Percentiles rank a stretch among this genome's conserved stretches.
phyloP scores from a whole-genome alignment of 2,888 invertebrate species.

The Vannuccia rotundouncinata region DNA sequence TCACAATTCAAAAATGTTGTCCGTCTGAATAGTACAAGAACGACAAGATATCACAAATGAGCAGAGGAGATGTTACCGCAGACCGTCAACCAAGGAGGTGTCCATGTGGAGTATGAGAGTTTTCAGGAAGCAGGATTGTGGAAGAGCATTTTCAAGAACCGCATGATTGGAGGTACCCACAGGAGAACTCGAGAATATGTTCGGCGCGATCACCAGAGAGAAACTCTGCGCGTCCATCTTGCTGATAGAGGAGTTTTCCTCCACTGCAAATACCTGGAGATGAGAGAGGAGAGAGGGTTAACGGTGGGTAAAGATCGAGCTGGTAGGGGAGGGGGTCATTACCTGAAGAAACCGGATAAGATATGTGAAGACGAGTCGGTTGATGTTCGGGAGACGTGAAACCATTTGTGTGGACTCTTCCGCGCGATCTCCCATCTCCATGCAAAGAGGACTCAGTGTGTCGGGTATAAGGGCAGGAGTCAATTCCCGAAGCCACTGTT shows the following conservation, averaged over 20 bases:
- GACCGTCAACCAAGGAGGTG: not conserved
- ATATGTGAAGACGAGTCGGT: constrained; percentile 72
- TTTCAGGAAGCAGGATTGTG: constrained; percentile 94
- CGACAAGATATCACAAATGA: not conserved
- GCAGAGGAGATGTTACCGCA: not conserved
- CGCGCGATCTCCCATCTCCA: constrained; percentile 62
- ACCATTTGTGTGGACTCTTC: constrained; percentile 74
- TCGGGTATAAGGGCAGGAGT: constrained; percentile 79
- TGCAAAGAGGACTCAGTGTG: constrained; percentile 77
- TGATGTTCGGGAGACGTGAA: constrained; percentile 77
- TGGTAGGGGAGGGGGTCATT: too few species aligned
- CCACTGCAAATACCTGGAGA: constrained; percentile 65
- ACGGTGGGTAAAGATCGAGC: too few species aligned
- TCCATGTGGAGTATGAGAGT: constrained; percentile 79
- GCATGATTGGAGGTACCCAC: not conserved
- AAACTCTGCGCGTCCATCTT: constrained; percentile 98
- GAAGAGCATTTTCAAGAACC: constrained; percentile 79
- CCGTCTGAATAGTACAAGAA: not conserved
- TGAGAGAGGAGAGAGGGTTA: too few species aligned
- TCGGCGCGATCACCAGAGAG: constrained; percentile 98
- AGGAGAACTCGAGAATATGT: constrained; percentile 54
- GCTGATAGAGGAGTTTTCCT: constrained; percentile 81
- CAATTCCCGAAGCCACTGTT: constrained; percentile 78
- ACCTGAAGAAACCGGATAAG: constrained; percentile 70
- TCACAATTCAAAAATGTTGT: too few species aligned